phyloP scores from a whole-genome alignment of 2,797 vertebrate species.

The Schizothorax lantsangensis region DNA sequence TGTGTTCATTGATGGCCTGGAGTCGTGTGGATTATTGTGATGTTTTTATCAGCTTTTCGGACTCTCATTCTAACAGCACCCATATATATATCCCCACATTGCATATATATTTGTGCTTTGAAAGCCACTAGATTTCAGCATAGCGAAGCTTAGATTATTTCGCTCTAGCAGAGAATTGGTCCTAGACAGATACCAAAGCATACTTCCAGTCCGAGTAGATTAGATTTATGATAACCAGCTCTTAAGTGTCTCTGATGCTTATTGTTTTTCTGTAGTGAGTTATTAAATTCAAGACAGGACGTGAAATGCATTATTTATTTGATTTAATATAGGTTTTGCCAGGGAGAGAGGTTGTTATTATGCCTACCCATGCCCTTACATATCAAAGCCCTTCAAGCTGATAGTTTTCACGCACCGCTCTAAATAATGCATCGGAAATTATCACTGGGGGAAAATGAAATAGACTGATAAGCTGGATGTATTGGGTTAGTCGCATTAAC shows the following conservation, averaged over 20 bases:
- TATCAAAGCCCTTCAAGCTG: conserved; percentile 30
- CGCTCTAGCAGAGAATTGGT: conserved; percentile 6
- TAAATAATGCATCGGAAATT: conserved; percentile 20
- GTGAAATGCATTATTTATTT: conserved; percentile 36
- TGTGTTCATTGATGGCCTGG: background rate
- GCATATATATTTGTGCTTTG: conserved; percentile 24
- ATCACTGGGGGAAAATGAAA: conserved; percentile 24
- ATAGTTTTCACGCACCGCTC: conserved; percentile 4
- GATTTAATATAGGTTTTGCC: conserved; percentile 11
- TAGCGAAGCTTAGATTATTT: background rate
- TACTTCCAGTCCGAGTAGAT: conserved; percentile 17
- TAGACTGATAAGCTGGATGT: conserved; percentile 32
- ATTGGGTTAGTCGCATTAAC: conserved; percentile 8
- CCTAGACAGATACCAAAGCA: conserved; percentile 1
- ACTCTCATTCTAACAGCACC: background rate
- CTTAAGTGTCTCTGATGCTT: conserved; percentile 3
- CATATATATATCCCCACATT: background rate
- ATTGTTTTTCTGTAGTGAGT: conserved; percentile 23
- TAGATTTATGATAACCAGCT: conserved; percentile 33
- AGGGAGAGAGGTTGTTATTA: conserved; percentile 15
- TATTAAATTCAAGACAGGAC: conserved; percentile 4
- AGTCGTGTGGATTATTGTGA: background rate
- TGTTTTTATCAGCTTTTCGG: background rate
- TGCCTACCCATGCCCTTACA: conserved; percentile 32
- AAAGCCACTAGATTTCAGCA: background rate